Percentiles rank a stretch among this genome's conserved stretches.
These are phyloP conservation scores for Chondrilla cf. caribensis DNA, from an alignment of 37 sponge, comb jelly and placozoan species.

Conservation along the genomic window DNA sequence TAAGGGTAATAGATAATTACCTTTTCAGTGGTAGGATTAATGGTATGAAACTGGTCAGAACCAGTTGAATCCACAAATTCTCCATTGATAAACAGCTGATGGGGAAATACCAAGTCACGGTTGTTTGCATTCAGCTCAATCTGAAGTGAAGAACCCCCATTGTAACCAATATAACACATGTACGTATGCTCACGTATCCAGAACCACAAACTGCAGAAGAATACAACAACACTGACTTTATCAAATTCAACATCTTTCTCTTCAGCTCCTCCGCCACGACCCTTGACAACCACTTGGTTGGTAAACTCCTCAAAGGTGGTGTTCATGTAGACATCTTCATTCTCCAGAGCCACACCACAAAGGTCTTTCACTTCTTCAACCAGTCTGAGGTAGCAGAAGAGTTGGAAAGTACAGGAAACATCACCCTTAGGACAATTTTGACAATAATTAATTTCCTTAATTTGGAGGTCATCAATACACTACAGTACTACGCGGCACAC, in stretches of 20 bases:
- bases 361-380: conserved; percentile 82
- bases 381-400: conserved; percentile 31
- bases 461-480: no score
- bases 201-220: background rate
- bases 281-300: conserved; percentile 58
- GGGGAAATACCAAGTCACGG: conserved; percentile 69
- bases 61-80: conserved; percentile 71
- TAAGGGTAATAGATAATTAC: conserved; percentile 15
- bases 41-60: conserved; percentile 60
- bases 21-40: conserved; percentile 82
- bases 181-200: background rate
- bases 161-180: background rate
- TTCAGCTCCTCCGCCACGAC: conserved; percentile 62
- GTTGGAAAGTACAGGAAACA: no score
- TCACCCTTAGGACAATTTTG: no score
- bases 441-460: no score
- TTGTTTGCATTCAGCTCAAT: conserved; percentile 64
- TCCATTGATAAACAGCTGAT: conserved; percentile 88
- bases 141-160: conserved; percentile 24
- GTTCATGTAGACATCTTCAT: conserved; percentile 91
- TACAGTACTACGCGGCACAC: no score
- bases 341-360: conserved; percentile 55
- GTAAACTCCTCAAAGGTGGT: conserved; percentile 68
- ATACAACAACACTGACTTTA: conserved; percentile 38
- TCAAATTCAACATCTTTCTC: conserved; percentile 52